phyloP scores from a whole-genome alignment of 2,888 invertebrate genomes.

The Drosophila acutilabella region DNA sequence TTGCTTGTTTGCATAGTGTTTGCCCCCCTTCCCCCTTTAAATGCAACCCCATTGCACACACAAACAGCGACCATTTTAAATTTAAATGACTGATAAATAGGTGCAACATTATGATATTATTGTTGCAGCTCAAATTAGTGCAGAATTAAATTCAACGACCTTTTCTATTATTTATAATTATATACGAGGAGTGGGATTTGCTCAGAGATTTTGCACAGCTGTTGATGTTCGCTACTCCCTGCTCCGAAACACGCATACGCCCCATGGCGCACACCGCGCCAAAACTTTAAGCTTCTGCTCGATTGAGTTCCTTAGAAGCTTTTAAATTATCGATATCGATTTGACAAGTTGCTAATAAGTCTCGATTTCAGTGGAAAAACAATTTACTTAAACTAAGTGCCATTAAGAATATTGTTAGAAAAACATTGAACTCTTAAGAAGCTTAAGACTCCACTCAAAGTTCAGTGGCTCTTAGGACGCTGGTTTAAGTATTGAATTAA shows the following conservation, averaged over 20 bases:
- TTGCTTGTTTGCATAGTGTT: constrained; percentile 7
- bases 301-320: constrained; percentile 61
- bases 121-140: neutral
- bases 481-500: no score
- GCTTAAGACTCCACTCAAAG: neutral
- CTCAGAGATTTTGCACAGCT: constrained; percentile 55
- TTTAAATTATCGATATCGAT: constrained; percentile 48
- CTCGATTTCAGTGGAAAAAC: neutral
- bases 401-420: neutral
- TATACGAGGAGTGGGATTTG: no score
- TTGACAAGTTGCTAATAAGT: constrained; percentile 17
- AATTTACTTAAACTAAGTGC: neutral
- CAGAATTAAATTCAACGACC: constrained; percentile 9
- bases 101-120: neutral
- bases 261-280: constrained; percentile 9
- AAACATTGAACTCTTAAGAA: neutral
- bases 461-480: neutral
- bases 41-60: neutral
- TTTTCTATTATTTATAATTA: neutral
- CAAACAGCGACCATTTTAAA: neutral
- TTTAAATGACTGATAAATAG: constrained; percentile 1
- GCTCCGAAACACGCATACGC: neutral
- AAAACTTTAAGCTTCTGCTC: constrained; percentile 40
- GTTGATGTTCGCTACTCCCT: constrained; percentile 31
- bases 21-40: no score